Percentiles rank a stretch among this genome's conserved stretches.
phyloP scores from a whole-genome alignment of 2,888 invertebrate genomes.

The Phyto melanocephala region DNA sequence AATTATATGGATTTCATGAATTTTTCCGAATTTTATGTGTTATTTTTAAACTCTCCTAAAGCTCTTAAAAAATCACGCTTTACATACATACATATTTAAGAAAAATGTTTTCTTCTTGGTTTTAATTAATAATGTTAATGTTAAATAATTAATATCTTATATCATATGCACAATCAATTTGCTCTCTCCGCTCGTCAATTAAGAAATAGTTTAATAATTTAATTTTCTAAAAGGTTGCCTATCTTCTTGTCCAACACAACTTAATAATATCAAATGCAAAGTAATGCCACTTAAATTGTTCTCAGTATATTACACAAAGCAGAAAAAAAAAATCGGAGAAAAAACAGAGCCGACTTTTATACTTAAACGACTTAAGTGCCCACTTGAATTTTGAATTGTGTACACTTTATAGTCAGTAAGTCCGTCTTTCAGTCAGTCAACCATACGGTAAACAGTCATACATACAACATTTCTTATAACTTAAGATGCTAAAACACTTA shows the following conservation, averaged over 20 bases:
- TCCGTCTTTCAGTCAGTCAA: not conserved
- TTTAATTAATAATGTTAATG: too few species aligned
- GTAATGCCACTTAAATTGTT: constrained; percentile 43
- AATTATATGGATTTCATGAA: too few species aligned
- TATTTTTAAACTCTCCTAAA: too few species aligned
- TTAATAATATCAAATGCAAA: constrained; percentile 21
- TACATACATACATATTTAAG: too few species aligned
- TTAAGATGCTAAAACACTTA: not conserved
- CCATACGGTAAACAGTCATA: not conserved
- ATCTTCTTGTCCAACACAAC: not conserved
- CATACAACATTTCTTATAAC: not conserved
- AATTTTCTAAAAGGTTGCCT: not conserved
- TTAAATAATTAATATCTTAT: too few species aligned
- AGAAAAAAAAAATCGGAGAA: not conserved
- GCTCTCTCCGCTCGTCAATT: not conserved
- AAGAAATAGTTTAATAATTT: not conserved
- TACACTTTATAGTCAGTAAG: constrained; percentile 6
- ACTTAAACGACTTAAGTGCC: constrained; percentile 53
- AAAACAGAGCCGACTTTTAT: constrained; percentile 52
- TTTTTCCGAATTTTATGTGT: too few species aligned
- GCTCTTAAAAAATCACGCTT: too few species aligned
- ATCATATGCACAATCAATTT: too few species aligned
- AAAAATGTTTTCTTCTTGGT: too few species aligned
- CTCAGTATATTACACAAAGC: not conserved
- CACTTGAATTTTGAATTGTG: constrained; percentile 53